These are phyloP conservation scores for Aquatica leii DNA, from an alignment of 2,888 invertebrate species.

Conservation along the genomic window DNA sequence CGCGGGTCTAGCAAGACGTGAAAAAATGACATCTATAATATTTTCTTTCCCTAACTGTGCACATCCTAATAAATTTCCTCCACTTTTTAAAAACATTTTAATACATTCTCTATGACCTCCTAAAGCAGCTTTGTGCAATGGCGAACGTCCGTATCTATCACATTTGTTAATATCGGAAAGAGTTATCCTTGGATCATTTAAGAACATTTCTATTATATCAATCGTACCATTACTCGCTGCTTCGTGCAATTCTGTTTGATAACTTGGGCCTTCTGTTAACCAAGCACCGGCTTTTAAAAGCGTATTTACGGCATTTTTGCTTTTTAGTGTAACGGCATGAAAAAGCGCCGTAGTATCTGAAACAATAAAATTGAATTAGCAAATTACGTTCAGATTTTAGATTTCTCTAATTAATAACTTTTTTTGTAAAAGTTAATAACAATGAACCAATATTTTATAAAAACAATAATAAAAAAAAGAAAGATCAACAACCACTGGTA, in stretches of 20 bases:
- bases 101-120: constrained; percentile 63
- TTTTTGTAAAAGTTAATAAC: no score
- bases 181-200: constrained; percentile 46
- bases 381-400: no score
- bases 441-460: no score
- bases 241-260: constrained; percentile 57
- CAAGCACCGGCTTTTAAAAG: constrained; percentile 56
- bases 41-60: constrained; percentile 52
- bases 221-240: constrained; percentile 54
- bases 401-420: no score
- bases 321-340: constrained; percentile 57
- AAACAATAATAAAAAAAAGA: no score
- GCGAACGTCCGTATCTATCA: constrained; percentile 59
- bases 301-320: constrained; percentile 50
- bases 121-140: constrained; percentile 65
- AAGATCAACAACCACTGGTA: no score
- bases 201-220: constrained; percentile 46
- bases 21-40: constrained; percentile 57
- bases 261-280: constrained; percentile 48
- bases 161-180: constrained; percentile 45
- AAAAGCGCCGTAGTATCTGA: constrained; percentile 56
- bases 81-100: constrained; percentile 59
- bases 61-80: constrained; percentile 55
- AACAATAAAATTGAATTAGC: no score
- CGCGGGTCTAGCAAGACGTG: constrained; percentile 54